These are phyloP conservation scores for Dusona sp. DNA, from an alignment of 2,888 invertebrate species.

Conservation along the genomic window DNA sequence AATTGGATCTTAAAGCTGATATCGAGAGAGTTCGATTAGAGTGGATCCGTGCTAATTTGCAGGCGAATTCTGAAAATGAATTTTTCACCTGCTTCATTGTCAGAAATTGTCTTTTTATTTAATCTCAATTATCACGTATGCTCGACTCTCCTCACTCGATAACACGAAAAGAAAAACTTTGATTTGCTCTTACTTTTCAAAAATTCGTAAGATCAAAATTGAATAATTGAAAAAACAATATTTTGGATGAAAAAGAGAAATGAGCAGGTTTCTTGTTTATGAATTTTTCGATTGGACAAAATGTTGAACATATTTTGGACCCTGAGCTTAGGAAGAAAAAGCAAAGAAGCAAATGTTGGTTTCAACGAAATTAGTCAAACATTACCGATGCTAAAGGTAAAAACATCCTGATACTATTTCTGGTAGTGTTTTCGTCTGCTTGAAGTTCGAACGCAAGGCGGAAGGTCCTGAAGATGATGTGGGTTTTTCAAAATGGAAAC, in stretches of 20 bases:
- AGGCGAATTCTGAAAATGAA: background rate
- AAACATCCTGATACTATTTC: constrained; percentile 58
- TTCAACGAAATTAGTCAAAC: constrained; percentile 19
- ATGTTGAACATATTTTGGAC: background rate
- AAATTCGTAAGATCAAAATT: background rate
- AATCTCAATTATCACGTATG: constrained; percentile 2
- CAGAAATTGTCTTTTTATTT: background rate
- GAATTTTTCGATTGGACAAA: background rate
- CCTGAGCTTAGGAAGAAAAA: constrained; percentile 3
- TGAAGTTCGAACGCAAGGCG: constrained; percentile 77
- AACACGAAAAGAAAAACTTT: too few species aligned
- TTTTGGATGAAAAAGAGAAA: background rate
- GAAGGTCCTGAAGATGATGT: constrained; percentile 39
- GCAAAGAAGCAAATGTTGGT: background rate
- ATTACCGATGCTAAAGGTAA: constrained; percentile 49
- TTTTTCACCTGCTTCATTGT: background rate
- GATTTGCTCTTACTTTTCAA: background rate
- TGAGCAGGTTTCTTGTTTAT: background rate
- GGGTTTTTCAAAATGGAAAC: constrained; percentile 56
- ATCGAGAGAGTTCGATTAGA: constrained; percentile 1
- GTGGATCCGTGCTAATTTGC: background rate
- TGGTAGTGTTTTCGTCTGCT: constrained; percentile 77
- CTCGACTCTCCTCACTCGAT: background rate
- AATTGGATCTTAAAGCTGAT: constrained; percentile 11
- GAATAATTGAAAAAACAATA: background rate